Evolutionary conservation across 2,888 invertebrate genomes (phyloP).

Genomic region (Lydus trimaculatus): DNA sequence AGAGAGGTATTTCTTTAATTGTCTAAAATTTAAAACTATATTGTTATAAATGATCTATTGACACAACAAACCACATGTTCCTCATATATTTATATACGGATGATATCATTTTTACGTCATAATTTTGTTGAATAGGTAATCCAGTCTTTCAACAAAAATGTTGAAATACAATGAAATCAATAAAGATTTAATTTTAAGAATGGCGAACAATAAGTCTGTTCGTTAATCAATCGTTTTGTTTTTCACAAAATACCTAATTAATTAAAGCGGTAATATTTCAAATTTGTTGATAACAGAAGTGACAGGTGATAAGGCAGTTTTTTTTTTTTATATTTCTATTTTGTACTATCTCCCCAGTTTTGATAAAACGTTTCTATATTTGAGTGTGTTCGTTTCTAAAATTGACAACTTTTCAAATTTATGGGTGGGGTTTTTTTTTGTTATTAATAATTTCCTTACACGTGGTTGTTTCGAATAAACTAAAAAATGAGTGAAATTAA

Average conservation of each 20-base stretch:
- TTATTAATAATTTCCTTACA: neutral
- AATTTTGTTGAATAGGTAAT: constrained; percentile 20
- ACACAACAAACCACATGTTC: constrained; percentile 21
- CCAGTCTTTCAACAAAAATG: neutral
- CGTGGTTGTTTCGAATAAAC: no score
- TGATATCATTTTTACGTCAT: constrained; percentile 36
- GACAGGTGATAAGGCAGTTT: neutral
- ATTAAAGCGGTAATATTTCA: neutral
- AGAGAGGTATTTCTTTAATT: no score
- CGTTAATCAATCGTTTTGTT: neutral
- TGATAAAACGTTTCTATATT: neutral
- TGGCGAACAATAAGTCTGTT: no score
- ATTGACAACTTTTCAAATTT: neutral
- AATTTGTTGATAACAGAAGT: neutral
- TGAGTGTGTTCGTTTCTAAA: neutral
- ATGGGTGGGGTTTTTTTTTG: neutral
- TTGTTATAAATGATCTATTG: constrained; percentile 24
- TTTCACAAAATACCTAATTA: no score
- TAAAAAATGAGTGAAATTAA: constrained; percentile 6
- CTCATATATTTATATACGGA: constrained; percentile 33
- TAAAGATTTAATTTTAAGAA: neutral
- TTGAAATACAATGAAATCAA: neutral
- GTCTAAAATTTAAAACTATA: neutral
- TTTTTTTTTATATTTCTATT: neutral
- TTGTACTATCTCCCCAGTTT: neutral